Conservation (phyloP, 2,888 invertebrate genomes). For the Papilio protenor region DNA sequence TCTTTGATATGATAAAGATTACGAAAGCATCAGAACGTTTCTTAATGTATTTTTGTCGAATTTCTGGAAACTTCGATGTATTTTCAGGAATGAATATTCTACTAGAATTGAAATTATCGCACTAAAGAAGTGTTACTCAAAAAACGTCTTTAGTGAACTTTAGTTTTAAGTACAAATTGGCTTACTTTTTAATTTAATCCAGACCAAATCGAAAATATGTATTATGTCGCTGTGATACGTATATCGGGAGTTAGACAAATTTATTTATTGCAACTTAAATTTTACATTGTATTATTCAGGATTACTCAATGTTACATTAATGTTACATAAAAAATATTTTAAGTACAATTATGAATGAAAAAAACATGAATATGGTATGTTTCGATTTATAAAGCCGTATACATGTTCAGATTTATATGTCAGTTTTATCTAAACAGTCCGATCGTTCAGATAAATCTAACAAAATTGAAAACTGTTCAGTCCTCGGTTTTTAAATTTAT, state of each 20-base stretch:
- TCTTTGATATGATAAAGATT: background rate
- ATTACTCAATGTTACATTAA: conserved; percentile 4
- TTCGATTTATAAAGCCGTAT: background rate
- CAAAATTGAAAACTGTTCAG: too few species aligned
- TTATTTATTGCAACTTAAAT: conserved; percentile 17
- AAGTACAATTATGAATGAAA: conserved; percentile 18
- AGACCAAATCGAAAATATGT: conserved; percentile 36
- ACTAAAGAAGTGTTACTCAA: background rate
- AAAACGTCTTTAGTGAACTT: background rate
- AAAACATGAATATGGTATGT: conserved; percentile 37
- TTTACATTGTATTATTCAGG: conserved; percentile 24
- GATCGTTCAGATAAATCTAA: too few species aligned
- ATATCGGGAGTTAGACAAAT: conserved; percentile 9
- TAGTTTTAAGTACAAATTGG: conserved; percentile 31
- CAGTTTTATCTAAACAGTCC: too few species aligned
- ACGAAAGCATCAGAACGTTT: background rate
- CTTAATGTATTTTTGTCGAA: background rate
- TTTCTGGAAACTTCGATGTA: background rate
- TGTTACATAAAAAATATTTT: conserved; percentile 17
- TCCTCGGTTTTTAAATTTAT: too few species aligned
- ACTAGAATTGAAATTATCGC: background rate
- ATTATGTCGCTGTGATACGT: conserved; percentile 21
- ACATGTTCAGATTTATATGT: too few species aligned
- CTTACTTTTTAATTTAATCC: conserved; percentile 3
- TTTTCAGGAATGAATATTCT: background rate